Conservation (phyloP, 2,888 invertebrate species). For the Philereme transversata region DNA sequence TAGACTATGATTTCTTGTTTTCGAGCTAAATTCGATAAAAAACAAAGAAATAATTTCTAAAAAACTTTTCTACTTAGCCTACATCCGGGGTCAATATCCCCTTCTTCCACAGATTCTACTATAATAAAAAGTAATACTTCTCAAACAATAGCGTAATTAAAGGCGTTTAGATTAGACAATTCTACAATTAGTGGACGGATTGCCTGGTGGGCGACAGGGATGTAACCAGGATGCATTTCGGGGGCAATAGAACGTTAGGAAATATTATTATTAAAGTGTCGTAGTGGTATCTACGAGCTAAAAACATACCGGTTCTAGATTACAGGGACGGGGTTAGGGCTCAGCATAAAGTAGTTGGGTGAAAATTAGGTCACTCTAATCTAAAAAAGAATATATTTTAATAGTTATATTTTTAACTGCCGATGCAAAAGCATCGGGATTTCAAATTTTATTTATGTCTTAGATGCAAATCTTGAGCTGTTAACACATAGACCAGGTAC, state of each 20-base stretch:
- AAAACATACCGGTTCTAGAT: too few relatives aligned
- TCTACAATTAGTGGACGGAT: constrained; percentile 16
- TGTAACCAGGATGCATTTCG: constrained; percentile 14
- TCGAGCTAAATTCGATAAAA: not conserved
- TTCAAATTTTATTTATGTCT: too few relatives aligned
- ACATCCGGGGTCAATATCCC: constrained; percentile 37
- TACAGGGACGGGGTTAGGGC: too few relatives aligned
- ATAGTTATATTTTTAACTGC: too few relatives aligned
- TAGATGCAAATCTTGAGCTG: too few relatives aligned
- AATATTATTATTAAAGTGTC: too few relatives aligned
- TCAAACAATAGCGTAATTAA: constrained; percentile 43
- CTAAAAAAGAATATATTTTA: too few relatives aligned
- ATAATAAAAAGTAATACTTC: not conserved
- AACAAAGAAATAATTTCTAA: not conserved
- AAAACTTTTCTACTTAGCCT: not conserved
- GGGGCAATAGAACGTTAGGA: not conserved
- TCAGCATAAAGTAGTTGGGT: too few relatives aligned
- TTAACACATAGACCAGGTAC: too few relatives aligned
- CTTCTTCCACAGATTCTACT: constrained; percentile 4
- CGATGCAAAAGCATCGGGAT: too few relatives aligned
- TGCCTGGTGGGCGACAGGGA: constrained; percentile 13
- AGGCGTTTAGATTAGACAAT: constrained; percentile 19
- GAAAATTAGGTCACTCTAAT: too few relatives aligned
- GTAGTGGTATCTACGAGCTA: too few relatives aligned
- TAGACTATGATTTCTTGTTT: not conserved